These are phyloP conservation scores for Taurulus bubalis DNA, from an alignment of 2,113 vertebrate genomes.

Conservation along the genomic window DNA sequence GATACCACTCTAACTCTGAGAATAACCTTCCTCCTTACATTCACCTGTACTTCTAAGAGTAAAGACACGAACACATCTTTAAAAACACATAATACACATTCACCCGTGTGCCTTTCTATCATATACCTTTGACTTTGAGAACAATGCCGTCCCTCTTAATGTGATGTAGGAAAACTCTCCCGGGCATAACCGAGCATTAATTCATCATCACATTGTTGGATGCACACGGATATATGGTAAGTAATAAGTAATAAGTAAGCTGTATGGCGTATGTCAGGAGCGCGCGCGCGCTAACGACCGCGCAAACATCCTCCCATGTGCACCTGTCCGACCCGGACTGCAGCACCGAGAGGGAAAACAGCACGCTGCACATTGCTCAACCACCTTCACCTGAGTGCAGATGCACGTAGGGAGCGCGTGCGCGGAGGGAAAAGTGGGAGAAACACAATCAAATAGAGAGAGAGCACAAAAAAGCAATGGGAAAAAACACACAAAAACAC, in stretches of 20 bases:
- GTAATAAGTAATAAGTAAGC: too few relatives aligned
- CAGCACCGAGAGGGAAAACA: constrained; percentile 60
- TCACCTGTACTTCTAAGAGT: background rate
- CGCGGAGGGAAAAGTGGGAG: background rate
- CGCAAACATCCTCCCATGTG: constrained; percentile 30
- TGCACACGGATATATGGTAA: background rate
- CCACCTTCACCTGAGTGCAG: constrained; percentile 67
- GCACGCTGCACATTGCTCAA: background rate
- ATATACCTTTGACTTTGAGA: background rate
- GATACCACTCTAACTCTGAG: background rate
- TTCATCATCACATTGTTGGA: background rate
- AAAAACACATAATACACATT: background rate
- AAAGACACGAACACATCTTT: background rate
- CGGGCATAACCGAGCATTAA: background rate
- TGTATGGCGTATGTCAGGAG: background rate
- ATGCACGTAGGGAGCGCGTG: too few relatives aligned
- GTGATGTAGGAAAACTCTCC: background rate
- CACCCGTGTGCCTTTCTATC: too few relatives aligned
- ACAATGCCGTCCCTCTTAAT: background rate
- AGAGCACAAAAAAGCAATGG: background rate
- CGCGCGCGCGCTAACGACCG: background rate
- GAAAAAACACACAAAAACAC: background rate
- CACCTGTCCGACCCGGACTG: constrained; percentile 72
- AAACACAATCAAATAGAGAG: background rate
- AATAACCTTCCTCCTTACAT: background rate